These are phyloP conservation scores for Nothocercus julius DNA, from an alignment of 2,113 vertebrate species.

Conservation along the genomic window DNA sequence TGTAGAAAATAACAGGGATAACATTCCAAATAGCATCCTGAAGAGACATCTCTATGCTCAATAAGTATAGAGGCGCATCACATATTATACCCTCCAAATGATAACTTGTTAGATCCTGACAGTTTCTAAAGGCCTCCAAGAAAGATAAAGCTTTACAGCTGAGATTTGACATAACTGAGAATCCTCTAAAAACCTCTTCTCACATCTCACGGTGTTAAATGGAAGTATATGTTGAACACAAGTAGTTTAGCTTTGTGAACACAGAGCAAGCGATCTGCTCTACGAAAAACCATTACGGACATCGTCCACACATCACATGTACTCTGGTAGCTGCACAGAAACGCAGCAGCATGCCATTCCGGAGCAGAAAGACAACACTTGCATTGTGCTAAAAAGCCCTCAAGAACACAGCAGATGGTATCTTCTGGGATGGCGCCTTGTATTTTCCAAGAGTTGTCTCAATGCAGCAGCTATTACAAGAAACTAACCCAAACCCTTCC, in stretches of 20 bases:
- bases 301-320: background rate
- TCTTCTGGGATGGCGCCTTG: slow-evolving; percentile 46
- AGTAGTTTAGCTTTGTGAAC: background rate
- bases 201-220: background rate
- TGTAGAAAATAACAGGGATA: background rate
- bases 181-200: background rate
- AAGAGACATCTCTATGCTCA: background rate
- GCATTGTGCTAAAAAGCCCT: slow-evolving; percentile 36
- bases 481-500: slow-evolving; percentile 38
- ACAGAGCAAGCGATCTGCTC: background rate
- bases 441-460: slow-evolving; percentile 15
- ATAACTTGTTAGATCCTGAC: fast-evolving
- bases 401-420: slow-evolving; percentile 39
- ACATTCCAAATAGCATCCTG: background rate
- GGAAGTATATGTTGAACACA: background rate
- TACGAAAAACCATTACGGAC: fast-evolving
- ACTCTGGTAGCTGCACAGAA: background rate
- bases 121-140: background rate
- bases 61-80: background rate
- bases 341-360: background rate
- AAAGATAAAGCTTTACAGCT: background rate
- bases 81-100: background rate
- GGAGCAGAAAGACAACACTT: background rate
- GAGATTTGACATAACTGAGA: background rate
- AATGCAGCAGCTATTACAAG: background rate